Evolutionary conservation across 1,140 invertebrate species (phyloP).

Genomic region (Bombus confusus): DNA sequence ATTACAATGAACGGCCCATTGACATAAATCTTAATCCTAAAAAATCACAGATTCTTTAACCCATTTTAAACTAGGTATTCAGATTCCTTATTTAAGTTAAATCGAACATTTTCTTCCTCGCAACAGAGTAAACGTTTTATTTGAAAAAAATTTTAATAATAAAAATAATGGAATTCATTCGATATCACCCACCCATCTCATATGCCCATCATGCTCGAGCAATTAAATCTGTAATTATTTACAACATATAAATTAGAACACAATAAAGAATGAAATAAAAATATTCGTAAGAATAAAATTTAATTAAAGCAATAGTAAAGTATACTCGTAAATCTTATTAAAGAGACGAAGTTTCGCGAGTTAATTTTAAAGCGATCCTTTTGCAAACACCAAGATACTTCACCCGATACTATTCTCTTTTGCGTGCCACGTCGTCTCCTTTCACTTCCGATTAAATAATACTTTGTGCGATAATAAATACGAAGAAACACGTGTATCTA

Average conservation of each 20-base stretch:
- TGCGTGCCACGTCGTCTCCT: no score
- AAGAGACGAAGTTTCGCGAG: no score
- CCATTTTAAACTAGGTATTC: not conserved
- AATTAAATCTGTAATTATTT: no score
- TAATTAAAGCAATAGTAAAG: not conserved
- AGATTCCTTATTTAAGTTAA: not conserved
- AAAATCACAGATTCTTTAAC: not conserved
- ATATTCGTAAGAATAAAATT: not conserved
- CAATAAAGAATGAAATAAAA: not conserved
- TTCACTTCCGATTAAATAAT: constrained; percentile 22
- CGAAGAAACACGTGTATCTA: not conserved
- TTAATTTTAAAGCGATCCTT: not conserved
- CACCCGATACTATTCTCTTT: not conserved
- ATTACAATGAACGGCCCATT: no score
- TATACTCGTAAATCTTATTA: not conserved
- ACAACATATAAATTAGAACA: no score
- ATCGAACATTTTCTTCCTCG: not conserved
- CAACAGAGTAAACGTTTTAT: no score
- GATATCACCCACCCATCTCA: no score
- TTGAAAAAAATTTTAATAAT: no score
- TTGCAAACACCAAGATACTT: not conserved
- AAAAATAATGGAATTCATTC: no score
- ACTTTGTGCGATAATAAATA: constrained; percentile 13
- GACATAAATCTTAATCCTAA: not conserved
- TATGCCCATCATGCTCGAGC: no score